Base-by-base conservation (phyloP, 2,113 vertebrate genomes). In the Agapornis roseicollis region DNA sequence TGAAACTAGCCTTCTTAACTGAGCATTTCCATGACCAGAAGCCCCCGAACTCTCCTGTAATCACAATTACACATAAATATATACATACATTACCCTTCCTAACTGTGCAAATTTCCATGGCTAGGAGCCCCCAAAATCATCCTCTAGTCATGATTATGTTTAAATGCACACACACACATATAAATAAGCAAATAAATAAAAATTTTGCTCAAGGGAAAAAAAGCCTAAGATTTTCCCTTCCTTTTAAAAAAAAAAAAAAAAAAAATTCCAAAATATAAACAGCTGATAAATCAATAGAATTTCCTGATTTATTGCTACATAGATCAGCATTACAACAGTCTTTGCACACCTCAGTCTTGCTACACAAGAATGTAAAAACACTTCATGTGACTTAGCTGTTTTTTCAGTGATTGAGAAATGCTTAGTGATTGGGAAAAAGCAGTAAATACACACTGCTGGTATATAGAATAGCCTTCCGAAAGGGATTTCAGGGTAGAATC, bases 401-500 rank as follows among this genome's bases (percentile, higher is more conserved):
- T 90, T 85, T 46, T 7, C 33, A 64, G 61, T 9, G 46, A 8
- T 44, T 63, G 90, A 16, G 73, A 58, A 92, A 49, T 3, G 19
- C 61, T 3, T 7, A 81, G 66, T 2, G 22, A 27, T 84, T 33
- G 88, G 77, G 86, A 93, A 61, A 82, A 33, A 80, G 80, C 90
- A 64, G 42, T 13, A 85, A 88, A 94, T 17, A 37, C 55, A 71
- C 1, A 0, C 60, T 91, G 76, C 64, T 94, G 83, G n/a, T 84
- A 23, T 29, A 64, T 4, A 42, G 72, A 94, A 83, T 68, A 82
- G 95, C 80, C 80, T 96, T 87, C 86, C 12, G 23, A 79, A 92
- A 94, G 77, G 86, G 94, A 93, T 96, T 96, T 72, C 92, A 66
- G 93, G 90, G 94, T 76, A 4, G 29, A 41, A 96, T 72, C 80